Conservation (phyloP, 2,113 vertebrate species). For the Oreochromis niloticus region DNA sequence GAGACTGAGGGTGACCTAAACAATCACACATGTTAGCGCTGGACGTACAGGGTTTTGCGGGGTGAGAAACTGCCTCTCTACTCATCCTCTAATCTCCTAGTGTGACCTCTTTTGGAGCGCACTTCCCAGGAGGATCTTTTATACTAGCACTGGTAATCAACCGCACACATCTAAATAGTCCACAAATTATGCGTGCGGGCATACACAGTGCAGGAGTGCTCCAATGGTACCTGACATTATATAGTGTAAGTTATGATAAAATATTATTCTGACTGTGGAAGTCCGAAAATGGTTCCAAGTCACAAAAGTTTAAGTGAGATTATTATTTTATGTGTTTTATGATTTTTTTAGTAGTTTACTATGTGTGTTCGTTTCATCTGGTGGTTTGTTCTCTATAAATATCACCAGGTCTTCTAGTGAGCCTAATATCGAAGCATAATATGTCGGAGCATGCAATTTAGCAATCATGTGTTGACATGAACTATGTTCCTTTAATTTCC, state of each 20-base stretch:
- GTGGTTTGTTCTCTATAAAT: neutral
- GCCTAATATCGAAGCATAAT: neutral
- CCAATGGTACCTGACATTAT: neutral
- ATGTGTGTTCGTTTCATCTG: neutral
- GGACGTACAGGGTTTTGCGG: neutral
- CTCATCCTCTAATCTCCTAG: constrained; percentile 28
- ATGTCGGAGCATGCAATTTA: neutral
- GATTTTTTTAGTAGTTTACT: neutral
- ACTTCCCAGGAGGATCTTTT: neutral
- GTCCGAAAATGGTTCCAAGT: neutral
- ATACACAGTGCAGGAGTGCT: neutral
- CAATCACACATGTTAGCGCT: constrained; percentile 25
- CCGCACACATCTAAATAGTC: neutral
- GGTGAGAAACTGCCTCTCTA: neutral
- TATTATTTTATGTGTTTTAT: neutral
- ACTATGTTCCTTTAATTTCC: constrained; percentile 25
- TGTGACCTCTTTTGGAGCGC: constrained; percentile 44
- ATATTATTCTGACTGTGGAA: neutral
- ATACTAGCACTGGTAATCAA: neutral
- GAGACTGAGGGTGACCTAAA: constrained; percentile 16
- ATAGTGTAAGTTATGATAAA: neutral
- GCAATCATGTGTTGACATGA: neutral
- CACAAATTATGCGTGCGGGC: neutral
- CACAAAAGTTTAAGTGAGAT: neutral
- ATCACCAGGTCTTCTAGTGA: neutral